Percentiles rank a stretch among this genome's conserved stretches.
Conservation (phyloP, 2,797 vertebrate species). For the Mionectes olivaceus region DNA sequence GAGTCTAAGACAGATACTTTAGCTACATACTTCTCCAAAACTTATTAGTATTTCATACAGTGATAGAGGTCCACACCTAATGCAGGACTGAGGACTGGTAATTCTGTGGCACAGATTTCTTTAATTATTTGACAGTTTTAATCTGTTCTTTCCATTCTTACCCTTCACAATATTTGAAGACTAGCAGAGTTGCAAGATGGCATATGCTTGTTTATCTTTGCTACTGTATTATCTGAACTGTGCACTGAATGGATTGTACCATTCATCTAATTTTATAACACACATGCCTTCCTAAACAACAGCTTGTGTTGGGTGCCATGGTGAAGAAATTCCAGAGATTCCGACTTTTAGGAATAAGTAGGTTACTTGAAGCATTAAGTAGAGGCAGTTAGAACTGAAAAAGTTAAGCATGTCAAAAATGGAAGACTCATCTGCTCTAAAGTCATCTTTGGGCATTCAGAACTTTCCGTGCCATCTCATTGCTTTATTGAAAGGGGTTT, state of each 20-base stretch:
- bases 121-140: background rate
- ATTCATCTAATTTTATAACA: background rate
- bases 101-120: background rate
- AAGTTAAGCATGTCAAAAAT: background rate
- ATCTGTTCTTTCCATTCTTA: background rate
- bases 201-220: background rate
- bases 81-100: background rate
- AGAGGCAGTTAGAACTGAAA: background rate
- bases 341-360: background rate
- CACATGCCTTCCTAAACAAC: background rate
- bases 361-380: background rate
- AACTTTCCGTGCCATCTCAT: background rate
- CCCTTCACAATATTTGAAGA: background rate
- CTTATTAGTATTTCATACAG: background rate
- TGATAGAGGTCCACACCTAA: background rate
- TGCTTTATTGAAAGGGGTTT: background rate
- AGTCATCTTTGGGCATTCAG: background rate
- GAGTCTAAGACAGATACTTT: background rate
- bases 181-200: background rate
- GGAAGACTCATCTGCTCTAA: background rate
- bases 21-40: background rate
- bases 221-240: background rate
- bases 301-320: background rate
- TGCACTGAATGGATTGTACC: background rate
- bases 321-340: background rate